Evolutionary conservation across 2,113 vertebrate species (phyloP), one percentile per base, ranked within the genome.

Genomic region (Condylura cristata): DNA sequence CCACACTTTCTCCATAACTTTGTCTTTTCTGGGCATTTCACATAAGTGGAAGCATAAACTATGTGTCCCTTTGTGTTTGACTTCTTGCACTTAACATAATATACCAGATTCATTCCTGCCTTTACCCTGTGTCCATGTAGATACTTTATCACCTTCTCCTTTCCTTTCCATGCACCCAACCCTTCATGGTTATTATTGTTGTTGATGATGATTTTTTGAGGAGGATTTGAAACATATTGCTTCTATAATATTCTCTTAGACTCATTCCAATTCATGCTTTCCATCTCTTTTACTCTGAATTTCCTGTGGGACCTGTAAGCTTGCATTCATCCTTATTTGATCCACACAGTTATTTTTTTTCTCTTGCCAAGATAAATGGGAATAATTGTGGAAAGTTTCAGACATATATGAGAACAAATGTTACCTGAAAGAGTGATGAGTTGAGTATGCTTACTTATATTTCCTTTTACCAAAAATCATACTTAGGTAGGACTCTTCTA

Each of bases 381-480:
- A 93, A 71, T 5, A 34, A 58, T 93, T 89, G 84, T 34, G 60
- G n/a, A 82, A 79, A 95, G 28, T 37, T 12, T 51, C 70, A 79
- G 79, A 86, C 65, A 51, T 30, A 53, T 61, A 79, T 82, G 79
- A 75, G 30, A 91, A 79, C 30, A 91, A 93, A 93, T 63, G 60
- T 89, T 34, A 60, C 53, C 56, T 26, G 32, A 93, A 89, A 88
- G 44, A 78, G 20, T 63, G n/a, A 71, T 86, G 32, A 65, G 53
- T 76, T 75, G 44, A 10, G 4, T 65, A 14, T 81, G 9, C 63
- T 66, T 78, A 18, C 9, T 18, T 70, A 65, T 18, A 58, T 71
- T 95, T 88, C 34, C 91, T n/a, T 86, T 92, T 92, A 89, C 37
- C 81, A 76, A 81, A 53, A 75, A 44, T 26, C 34, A 2, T 60